Percentiles rank a stretch among this genome's conserved stretches.
Evolutionary conservation across 1,140 invertebrate species (phyloP).

Genomic region (Eupeodes corollae): DNA sequence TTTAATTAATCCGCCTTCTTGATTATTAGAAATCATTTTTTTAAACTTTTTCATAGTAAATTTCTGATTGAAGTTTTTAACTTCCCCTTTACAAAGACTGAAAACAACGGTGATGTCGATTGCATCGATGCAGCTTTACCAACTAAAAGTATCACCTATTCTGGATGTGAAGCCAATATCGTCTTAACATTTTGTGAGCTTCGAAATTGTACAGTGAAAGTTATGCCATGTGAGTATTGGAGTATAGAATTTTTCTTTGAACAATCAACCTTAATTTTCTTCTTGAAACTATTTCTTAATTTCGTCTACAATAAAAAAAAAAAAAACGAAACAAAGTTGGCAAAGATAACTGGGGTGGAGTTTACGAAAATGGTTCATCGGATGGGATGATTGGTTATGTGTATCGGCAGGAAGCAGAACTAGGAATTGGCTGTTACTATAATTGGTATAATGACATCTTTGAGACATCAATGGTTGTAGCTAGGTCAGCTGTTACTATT

Average conservation of each 20-base stretch:
- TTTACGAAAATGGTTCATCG: constrained; percentile 26
- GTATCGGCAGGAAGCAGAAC: constrained; percentile 26
- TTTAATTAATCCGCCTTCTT: no score
- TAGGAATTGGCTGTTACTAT: constrained; percentile 33
- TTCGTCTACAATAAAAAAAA: neutral
- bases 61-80: no score
- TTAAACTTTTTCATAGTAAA: no score
- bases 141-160: constrained; percentile 17
- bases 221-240: constrained; percentile 29
- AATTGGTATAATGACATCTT: constrained; percentile 32
- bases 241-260: neutral
- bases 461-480: constrained; percentile 24
- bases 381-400: constrained; percentile 26
- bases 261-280: neutral
- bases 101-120: constrained; percentile 19
- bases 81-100: neutral
- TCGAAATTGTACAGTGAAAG: constrained; percentile 25
- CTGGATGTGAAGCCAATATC: constrained; percentile 27
- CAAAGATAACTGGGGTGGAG: constrained; percentile 27
- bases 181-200: constrained; percentile 27
- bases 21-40: no score
- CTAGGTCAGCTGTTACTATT: constrained; percentile 28
- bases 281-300: neutral
- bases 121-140: constrained; percentile 16
- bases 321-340: constrained; percentile 16